Conservation (phyloP, 2,888 invertebrate genomes). For the Melipona bicolor region DNA sequence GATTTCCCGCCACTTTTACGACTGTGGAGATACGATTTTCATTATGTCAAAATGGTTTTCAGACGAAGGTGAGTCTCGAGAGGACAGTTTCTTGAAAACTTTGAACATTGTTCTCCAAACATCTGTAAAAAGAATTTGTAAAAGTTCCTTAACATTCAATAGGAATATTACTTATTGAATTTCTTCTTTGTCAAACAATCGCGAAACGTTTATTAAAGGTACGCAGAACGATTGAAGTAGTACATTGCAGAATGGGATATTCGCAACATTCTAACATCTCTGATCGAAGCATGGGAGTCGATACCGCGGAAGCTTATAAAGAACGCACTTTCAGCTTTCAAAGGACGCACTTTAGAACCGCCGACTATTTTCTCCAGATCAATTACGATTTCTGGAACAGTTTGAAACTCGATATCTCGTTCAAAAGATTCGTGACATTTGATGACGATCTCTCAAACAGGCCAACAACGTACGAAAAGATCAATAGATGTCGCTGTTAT, state of each 20-base stretch:
- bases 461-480: not conserved
- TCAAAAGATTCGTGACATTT: constrained; percentile 76
- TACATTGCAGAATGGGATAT: constrained; percentile 59
- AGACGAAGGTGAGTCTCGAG: constrained; percentile 58
- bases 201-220: constrained; percentile 42
- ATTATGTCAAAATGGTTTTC: constrained; percentile 76
- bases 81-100: not conserved
- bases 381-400: constrained; percentile 70
- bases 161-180: not conserved
- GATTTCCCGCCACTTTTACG: constrained; percentile 71
- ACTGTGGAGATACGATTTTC: constrained; percentile 75
- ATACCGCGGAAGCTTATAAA: constrained; percentile 73
- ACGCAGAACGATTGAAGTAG: constrained; percentile 49
- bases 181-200: not conserved
- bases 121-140: too few species aligned
- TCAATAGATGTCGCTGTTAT: not conserved
- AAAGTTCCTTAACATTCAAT: not conserved
- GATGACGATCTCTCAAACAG: constrained; percentile 73
- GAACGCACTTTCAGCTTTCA: constrained; percentile 77
- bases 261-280: constrained; percentile 64
- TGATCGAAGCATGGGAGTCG: constrained; percentile 72
- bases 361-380: constrained; percentile 70
- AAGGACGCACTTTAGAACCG: constrained; percentile 75
- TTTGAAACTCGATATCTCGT: constrained; percentile 66
- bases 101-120: not conserved